Conservation (phyloP, 2,113 vertebrate genomes). For the Epinephelus moara region DNA sequence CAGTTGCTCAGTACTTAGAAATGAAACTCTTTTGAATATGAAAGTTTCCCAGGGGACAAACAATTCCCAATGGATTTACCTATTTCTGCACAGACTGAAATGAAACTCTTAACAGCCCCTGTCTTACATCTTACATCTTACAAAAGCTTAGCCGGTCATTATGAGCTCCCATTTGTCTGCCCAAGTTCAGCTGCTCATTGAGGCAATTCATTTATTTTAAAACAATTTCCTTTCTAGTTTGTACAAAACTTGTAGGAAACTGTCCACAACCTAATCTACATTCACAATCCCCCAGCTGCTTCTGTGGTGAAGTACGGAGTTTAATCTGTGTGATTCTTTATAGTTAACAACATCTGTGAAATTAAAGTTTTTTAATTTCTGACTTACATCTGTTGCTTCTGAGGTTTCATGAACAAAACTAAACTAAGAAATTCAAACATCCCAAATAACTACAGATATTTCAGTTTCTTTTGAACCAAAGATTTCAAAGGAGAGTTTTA, state of each 20-base stretch:
- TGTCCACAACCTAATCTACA: conserved; percentile 24
- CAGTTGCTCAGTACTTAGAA: conserved; percentile 30
- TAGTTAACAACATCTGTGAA: conserved; percentile 11
- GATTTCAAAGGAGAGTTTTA: not conserved
- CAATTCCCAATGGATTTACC: not conserved
- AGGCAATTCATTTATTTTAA: conserved; percentile 27
- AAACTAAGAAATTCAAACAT: not conserved
- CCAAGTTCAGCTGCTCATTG: not conserved
- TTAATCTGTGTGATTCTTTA: conserved; percentile 21
- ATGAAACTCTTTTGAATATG: not conserved
- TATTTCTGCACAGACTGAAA: not conserved
- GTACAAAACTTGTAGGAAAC: conserved; percentile 1
- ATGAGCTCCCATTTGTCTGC: conserved; percentile 13
- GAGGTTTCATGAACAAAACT: not conserved
- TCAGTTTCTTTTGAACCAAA: not conserved
- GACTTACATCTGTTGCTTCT: not conserved
- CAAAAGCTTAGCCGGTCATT: conserved; percentile 5
- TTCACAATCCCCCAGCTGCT: not conserved
- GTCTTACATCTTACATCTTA: conserved; percentile 14
- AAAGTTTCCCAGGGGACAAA: conserved; percentile 9
- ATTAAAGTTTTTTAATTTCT: conserved; percentile 4
- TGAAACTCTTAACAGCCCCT: not conserved
- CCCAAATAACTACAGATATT: not conserved
- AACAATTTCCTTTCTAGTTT: conserved; percentile 1
- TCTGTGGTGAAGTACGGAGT: not conserved